Conservation (phyloP, 2,888 invertebrate genomes). For the Spodoptera picta region DNA sequence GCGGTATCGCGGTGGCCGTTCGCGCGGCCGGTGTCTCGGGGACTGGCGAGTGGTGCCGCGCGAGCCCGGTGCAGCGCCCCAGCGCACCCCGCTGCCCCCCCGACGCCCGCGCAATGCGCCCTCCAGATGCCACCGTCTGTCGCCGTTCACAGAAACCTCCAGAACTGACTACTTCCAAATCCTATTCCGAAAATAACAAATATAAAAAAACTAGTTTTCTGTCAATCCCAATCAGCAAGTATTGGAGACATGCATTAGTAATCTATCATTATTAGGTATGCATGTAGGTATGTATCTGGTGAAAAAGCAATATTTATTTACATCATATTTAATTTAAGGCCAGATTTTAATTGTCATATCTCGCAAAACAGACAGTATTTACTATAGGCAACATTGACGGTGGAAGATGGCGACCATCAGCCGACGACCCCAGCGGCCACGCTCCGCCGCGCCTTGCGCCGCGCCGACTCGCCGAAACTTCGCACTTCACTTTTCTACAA, state of each 20-base stretch:
- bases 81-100: conserved; percentile 77
- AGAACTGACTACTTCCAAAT: conserved; percentile 58
- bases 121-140: conserved; percentile 78
- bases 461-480: conserved; percentile 85
- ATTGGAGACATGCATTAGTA: too few relatives aligned
- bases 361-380: conserved; percentile 26
- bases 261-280: too few relatives aligned
- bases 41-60: conserved; percentile 81
- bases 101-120: conserved; percentile 77
- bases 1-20: conserved; percentile 83
- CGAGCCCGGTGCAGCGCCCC: conserved; percentile 78
- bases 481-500: conserved; percentile 87
- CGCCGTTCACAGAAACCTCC: conserved; percentile 71
- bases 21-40: conserved; percentile 87
- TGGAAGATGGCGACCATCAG: conserved; percentile 65
- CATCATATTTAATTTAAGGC: background rate
- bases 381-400: conserved; percentile 43
- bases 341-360: conserved; percentile 16
- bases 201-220: background rate
- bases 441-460: conserved; percentile 74
- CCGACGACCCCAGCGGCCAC: conserved; percentile 82
- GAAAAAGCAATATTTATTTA: background rate
- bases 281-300: too few relatives aligned
- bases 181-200: conserved; percentile 20
- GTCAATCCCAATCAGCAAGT: too few relatives aligned